Base-by-base conservation (phyloP, 2,113 vertebrate species). In the Chaenogobius annularis region DNA sequence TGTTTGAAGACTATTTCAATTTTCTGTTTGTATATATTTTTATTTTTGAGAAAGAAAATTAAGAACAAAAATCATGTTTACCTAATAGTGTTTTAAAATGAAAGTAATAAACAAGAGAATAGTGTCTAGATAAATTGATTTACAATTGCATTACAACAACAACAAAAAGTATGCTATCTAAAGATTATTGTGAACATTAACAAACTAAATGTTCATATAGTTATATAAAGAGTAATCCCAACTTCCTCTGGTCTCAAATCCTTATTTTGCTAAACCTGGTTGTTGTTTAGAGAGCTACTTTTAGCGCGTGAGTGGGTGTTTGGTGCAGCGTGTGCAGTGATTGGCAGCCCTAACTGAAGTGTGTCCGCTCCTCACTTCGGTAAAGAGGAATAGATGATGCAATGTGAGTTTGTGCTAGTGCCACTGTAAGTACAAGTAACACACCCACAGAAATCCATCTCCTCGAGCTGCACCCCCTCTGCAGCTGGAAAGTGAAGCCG, bases 361-460 rank as follows among this genome's bases (percentile, higher is more conserved):
- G 31, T 63, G 59, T 63, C 35, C 35, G 35, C 35, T 10, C 31
- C 15, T 40, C 59, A 63, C 59, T 37, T 4, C 6, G 35, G 26
- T n/a, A 63, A 63, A 40, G 17, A 19, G 35, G 40, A 63, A 40
- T 5, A 8, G 35, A 40, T 63, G 59, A 63, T 63, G 59, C 59
- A 63, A 63, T n/a, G 31, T 63, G 17, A 63, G 31, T 63, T 40
- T 63, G 7, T 10, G 35, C 59, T 63, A 10, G 31, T 63, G 35
- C 59, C 59, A 40, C 31, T 37, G 59, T 63, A 63, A 63, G 59
- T 35, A 40, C 9, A 40, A 63, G 59, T 40, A 63, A 63, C 15
- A 10, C 35, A 14, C 59, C 17, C 59, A 63, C 31, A 63, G 17
- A 62, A 63, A 40, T n/a, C 31, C 31, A 40, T 63, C 17, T 37